A percentile compares a stretch with the other conserved stretches of the same genome.
These are phyloP conservation scores for Heptranchias perlo DNA, from an alignment of 2,113 vertebrate genomes.

Conservation along the genomic window DNA sequence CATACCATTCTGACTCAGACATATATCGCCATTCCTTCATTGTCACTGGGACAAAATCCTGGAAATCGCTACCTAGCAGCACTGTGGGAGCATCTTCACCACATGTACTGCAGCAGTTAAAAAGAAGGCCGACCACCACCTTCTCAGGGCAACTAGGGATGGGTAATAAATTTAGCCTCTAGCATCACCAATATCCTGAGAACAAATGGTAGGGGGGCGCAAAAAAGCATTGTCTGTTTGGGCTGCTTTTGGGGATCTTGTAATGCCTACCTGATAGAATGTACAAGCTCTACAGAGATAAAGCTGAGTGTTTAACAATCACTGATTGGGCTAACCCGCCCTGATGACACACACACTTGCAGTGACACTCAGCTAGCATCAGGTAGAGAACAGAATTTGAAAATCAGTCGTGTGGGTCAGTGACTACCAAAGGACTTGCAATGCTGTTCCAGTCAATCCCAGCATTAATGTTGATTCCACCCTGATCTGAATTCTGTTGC, in stretches of 20 bases:
- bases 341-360: neutral
- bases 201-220: no score
- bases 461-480: neutral
- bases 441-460: neutral
- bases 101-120: neutral
- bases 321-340: neutral
- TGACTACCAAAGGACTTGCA: neutral
- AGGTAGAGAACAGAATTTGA: neutral
- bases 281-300: no score
- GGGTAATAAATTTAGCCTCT: no score
- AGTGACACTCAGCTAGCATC: neutral
- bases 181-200: no score
- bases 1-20: neutral
- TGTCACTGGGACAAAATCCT: neutral
- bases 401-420: neutral
- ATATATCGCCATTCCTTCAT: neutral
- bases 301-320: neutral
- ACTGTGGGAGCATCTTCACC: neutral
- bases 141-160: no score
- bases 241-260: no score
- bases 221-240: no score
- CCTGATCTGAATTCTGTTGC: neutral
- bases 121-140: neutral
- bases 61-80: neutral
- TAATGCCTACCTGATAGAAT: no score